Conservation (phyloP, 1,140 invertebrate genomes). For the Diploscapter pachys region DNA sequence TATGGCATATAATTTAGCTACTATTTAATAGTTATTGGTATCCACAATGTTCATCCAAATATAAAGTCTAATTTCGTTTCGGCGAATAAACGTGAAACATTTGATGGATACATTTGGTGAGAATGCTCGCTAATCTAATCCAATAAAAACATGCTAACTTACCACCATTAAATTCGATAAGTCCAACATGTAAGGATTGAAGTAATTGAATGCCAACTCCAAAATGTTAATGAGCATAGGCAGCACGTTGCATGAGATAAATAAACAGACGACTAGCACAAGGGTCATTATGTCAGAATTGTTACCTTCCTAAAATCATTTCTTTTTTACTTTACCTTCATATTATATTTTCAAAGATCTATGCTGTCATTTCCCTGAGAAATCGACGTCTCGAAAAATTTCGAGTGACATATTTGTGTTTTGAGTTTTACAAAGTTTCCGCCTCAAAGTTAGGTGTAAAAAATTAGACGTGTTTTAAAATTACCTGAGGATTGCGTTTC, state of each 20-base stretch:
- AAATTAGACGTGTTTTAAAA: slow-evolving; percentile 6
- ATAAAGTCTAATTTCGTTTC: not conserved
- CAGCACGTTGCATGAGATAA: slow-evolving; percentile 51
- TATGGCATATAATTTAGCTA: not conserved
- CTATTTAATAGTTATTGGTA: not conserved
- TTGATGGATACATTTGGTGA: not conserved
- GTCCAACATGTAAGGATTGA: slow-evolving; percentile 49
- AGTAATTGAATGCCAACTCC: slow-evolving; percentile 42
- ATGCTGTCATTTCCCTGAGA: not conserved
- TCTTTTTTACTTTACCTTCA: not conserved
- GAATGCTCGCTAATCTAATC: not conserved
- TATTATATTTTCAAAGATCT: not conserved
- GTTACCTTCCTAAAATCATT: slow-evolving; percentile 15
- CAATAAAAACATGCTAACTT: not conserved
- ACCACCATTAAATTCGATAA: slow-evolving; percentile 51
- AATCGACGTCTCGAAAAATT: too few species aligned
- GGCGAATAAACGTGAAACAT: not conserved
- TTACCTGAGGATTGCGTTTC: slow-evolving; percentile 4
- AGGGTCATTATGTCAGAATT: slow-evolving; percentile 45
- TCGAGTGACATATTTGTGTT: too few species aligned
- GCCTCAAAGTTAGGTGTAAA: slow-evolving; percentile 2
- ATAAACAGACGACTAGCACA: slow-evolving; percentile 49
- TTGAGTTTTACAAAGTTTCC: too few species aligned
- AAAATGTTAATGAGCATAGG: slow-evolving; percentile 49
- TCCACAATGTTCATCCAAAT: not conserved